Base-by-base conservation (phyloP, 2,113 vertebrate species). In the Hydrolagus affinis region DNA sequence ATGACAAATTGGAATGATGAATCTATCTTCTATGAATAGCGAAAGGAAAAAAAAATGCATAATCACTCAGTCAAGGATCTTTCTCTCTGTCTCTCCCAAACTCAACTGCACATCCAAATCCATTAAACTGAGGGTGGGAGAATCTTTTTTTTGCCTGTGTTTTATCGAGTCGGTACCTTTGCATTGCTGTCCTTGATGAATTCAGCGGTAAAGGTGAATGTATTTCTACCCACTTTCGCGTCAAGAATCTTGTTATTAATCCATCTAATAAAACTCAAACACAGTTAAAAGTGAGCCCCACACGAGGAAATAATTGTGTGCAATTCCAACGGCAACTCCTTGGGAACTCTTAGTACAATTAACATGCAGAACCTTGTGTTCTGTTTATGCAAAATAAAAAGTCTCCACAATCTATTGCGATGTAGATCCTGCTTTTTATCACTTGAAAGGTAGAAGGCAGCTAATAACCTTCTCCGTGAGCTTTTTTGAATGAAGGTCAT, bases 1-100 rank as follows among this genome's bases (percentile, higher is more conserved):
- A 96, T 99, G 97, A 98, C 97, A 99, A 99, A 99, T 99, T 99
- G 96, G 96, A 95, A 97, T 99, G 97, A 99, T 99, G 95, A 97
- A 99, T 98, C 96, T 97, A 95, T 96, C 96, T 93, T 92, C 96
- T 96, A 97, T 97, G 96, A 96, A 98, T 96, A 96, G 95, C 92
- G 93, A 92, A 93, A 90, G 90, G 62, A 92, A 93, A 93, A 60
- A 92, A 92, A 96, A 96, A 96, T 95, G 96, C 95, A 98, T 99
- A 98, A 98, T 99, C 96, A 44, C 44, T 44, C 44, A 98, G 97
- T 98, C 97, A 99, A 96, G 97, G 95, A 94, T 95, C 93, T 96
- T 94, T 44, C 44, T 44, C 95, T 94, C 95, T 95, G 94, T 91
- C 94, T 92, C 90, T 90, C 92, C 92, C 94, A 92, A 92, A 92